A percentile compares a stretch with the other conserved stretches of the same genome.
Conservation (phyloP, 30 jellyfish, hydroid and myxozoan genomes). For the Chironex yamaguchii region DNA sequence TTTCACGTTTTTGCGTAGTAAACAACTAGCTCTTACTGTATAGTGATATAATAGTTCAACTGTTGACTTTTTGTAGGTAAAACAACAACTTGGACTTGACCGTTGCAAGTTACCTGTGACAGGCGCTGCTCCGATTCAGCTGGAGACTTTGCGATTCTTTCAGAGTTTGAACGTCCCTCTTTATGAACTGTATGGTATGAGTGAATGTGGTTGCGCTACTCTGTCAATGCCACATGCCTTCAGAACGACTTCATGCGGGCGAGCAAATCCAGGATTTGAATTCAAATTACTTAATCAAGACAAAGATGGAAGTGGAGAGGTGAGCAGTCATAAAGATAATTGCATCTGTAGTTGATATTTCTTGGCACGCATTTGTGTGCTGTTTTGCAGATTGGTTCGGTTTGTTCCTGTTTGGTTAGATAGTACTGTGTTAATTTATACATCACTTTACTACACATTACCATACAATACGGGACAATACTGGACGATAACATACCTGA, state of each 20-base stretch:
- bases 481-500: too few species aligned
- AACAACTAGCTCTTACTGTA: too few species aligned
- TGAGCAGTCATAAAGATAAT: constrained; percentile 14
- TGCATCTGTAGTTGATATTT: too few species aligned
- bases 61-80: constrained; percentile 61
- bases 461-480: too few species aligned
- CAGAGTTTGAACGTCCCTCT: constrained; percentile 89
- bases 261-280: constrained; percentile 43
- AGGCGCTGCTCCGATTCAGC: constrained; percentile 95
- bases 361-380: not conserved
- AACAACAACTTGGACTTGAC: constrained; percentile 88
- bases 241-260: constrained; percentile 78
- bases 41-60: too few species aligned
- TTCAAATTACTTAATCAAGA: constrained; percentile 80
- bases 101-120: constrained; percentile 68
- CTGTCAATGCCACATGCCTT: constrained; percentile 35
- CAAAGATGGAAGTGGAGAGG: constrained; percentile 98
- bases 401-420: not conserved
- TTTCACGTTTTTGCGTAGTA: too few species aligned
- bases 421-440: not conserved
- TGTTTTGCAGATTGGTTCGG: not conserved
- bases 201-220: constrained; percentile 89
- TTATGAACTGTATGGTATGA: constrained; percentile 90
- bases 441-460: too few species aligned
- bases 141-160: constrained; percentile 83